These are phyloP conservation scores for Pectinophora gossypiella DNA, from an alignment of 1,140 invertebrate species.

Conservation along the genomic window DNA sequence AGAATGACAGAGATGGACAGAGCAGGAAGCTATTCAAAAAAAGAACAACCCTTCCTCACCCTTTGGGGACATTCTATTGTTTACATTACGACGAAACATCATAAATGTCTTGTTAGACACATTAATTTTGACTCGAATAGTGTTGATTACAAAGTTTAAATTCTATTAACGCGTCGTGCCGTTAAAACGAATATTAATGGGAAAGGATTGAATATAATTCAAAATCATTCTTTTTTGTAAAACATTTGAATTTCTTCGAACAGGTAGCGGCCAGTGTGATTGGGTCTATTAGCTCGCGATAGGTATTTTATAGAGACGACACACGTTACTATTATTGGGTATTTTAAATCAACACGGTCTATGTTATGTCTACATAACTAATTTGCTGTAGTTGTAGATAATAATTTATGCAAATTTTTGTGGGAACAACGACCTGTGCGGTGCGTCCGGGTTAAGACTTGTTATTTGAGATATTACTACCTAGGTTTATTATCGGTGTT, in stretches of 20 bases:
- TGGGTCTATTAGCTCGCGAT: not conserved
- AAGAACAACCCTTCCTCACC: conserved; percentile 70
- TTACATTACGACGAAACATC: conserved; percentile 42
- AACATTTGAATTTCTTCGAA: conserved; percentile 42
- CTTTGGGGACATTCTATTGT: conserved; percentile 62
- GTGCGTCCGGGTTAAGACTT: conserved; percentile 14
- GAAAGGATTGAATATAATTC: conserved; percentile 44
- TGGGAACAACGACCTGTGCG: conserved; percentile 52
- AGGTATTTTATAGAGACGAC: conserved; percentile 10
- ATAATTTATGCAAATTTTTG: conserved; percentile 58
- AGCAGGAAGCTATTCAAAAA: conserved; percentile 68
- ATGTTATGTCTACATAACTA: conserved; percentile 32
- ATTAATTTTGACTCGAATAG: conserved; percentile 30
- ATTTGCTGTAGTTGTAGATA: conserved; percentile 19
- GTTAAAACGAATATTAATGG: conserved; percentile 20
- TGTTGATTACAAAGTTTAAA: conserved; percentile 30
- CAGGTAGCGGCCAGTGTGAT: conserved; percentile 39
- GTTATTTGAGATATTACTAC: not conserved
- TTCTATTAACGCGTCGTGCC: conserved; percentile 15
- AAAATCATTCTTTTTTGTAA: conserved; percentile 41
- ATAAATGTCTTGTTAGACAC: conserved; percentile 17
- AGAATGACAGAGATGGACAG: conserved; percentile 35
- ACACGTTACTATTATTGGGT: not conserved
- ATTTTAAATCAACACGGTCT: conserved; percentile 12
- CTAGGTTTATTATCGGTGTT: not conserved